Conservation (phyloP, 1,140 invertebrate species). For the Oryzaephilus surinamensis region DNA sequence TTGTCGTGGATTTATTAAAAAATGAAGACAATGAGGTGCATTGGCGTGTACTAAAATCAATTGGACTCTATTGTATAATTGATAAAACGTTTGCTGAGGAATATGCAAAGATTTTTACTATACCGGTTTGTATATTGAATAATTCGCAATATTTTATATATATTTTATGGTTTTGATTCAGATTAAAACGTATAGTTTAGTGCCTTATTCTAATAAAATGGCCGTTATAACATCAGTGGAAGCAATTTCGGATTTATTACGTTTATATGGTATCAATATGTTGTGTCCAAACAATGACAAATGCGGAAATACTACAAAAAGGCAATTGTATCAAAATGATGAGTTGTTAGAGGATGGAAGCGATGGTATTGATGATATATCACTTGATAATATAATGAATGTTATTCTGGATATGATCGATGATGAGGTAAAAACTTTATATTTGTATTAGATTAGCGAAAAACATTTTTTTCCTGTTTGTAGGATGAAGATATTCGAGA, state of each 20-base stretch:
- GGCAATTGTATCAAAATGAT: constrained; percentile 12
- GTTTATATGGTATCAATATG: constrained; percentile 15
- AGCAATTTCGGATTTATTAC: constrained; percentile 14
- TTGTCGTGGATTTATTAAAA: constrained; percentile 15
- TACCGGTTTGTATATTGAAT: constrained; percentile 17
- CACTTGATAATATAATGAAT: constrained; percentile 16
- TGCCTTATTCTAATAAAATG: constrained; percentile 12
- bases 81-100: constrained; percentile 14
- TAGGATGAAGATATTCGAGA: constrained; percentile 16
- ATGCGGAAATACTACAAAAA: constrained; percentile 3
- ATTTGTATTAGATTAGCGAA: constrained; percentile 5
- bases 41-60: constrained; percentile 16
- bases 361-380: constrained; percentile 7
- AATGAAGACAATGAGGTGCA: constrained; percentile 12
- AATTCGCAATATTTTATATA: no score
- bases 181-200: constrained; percentile 17
- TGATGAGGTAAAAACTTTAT: constrained; percentile 21
- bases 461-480: constrained; percentile 5
- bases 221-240: constrained; percentile 11
- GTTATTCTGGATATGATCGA: constrained; percentile 25
- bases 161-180: constrained; percentile 6
- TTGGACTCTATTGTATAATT: constrained; percentile 16
- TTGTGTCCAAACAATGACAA: constrained; percentile 1
- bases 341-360: constrained; percentile 2
- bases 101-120: constrained; percentile 14